Conservation (phyloP, 2,888 invertebrate genomes). For the Bibio marci region DNA sequence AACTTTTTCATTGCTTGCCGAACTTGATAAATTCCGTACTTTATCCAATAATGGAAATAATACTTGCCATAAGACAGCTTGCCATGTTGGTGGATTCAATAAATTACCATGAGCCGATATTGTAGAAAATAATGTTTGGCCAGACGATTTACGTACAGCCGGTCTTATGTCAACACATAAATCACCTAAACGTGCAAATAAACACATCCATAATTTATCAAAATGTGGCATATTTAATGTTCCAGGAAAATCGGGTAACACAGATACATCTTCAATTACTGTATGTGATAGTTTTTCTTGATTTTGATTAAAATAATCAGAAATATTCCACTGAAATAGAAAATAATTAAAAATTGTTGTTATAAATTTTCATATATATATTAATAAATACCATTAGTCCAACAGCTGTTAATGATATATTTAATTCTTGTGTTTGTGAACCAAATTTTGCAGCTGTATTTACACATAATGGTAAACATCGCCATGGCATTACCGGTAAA, state of each 20-base stretch:
- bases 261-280: conserved; percentile 48
- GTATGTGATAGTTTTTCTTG: conserved; percentile 65
- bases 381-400: conserved; percentile 63
- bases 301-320: conserved; percentile 93
- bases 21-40: conserved; percentile 52
- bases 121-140: conserved; percentile 94
- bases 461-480: conserved; percentile 77
- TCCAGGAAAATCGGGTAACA: conserved; percentile 69
- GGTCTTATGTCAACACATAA: conserved; percentile 90
- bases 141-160: conserved; percentile 91
- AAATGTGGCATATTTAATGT: conserved; percentile 73
- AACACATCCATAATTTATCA: conserved; percentile 91
- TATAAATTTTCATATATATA: conserved; percentile 1
- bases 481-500: conserved; percentile 78
- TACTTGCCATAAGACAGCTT: conserved; percentile 87
- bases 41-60: conserved; percentile 87
- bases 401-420: conserved; percentile 92
- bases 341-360: conserved; percentile 5
- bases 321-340: conserved; percentile 84
- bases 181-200: conserved; percentile 72
- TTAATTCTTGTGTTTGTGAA: conserved; percentile 87
- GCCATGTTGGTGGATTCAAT: conserved; percentile 79
- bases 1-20: conserved; percentile 49
- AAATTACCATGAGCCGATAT: conserved; percentile 89
- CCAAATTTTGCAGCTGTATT: conserved; percentile 93